Conservation (phyloP, 35 echinoderm and acorn worm species). For the Anneissia japonica region DNA sequence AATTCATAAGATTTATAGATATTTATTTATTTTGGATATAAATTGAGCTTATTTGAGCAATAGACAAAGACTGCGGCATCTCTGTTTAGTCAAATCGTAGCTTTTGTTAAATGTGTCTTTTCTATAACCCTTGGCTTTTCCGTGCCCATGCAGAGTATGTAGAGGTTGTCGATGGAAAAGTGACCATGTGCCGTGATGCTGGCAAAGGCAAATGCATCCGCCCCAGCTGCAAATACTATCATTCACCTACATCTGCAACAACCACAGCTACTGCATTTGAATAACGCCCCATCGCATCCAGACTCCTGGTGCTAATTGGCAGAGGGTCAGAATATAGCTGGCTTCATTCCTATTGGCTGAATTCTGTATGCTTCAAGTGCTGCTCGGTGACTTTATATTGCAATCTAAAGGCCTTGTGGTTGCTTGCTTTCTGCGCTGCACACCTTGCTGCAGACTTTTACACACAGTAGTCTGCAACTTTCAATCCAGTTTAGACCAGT, state of each 20-base stretch:
- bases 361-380: constrained; percentile 1
- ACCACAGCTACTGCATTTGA: constrained; percentile 5
- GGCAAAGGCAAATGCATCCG: constrained; percentile 97
- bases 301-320: background rate
- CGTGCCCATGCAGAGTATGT: constrained; percentile 84
- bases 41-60: background rate
- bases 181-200: constrained; percentile 98
- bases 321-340: background rate
- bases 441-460: background rate
- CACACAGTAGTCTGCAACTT: background rate
- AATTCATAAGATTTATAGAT: background rate
- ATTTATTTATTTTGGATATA: background rate
- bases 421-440: background rate
- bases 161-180: constrained; percentile 97
- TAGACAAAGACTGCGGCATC: background rate
- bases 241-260: constrained; percentile 57
- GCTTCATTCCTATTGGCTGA: constrained; percentile 1
- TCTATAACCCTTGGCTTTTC: background rate
- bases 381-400: background rate
- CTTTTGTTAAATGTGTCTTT: constrained; percentile 2
- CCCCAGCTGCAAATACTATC: constrained; percentile 99
- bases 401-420: background rate
- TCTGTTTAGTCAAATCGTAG: background rate
- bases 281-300: background rate
- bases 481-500: background rate